Percentiles rank a stretch among this genome's conserved stretches.
These are phyloP conservation scores for Ochropleura leucogaster DNA, from an alignment of 2,888 invertebrate genomes.

Conservation along the genomic window DNA sequence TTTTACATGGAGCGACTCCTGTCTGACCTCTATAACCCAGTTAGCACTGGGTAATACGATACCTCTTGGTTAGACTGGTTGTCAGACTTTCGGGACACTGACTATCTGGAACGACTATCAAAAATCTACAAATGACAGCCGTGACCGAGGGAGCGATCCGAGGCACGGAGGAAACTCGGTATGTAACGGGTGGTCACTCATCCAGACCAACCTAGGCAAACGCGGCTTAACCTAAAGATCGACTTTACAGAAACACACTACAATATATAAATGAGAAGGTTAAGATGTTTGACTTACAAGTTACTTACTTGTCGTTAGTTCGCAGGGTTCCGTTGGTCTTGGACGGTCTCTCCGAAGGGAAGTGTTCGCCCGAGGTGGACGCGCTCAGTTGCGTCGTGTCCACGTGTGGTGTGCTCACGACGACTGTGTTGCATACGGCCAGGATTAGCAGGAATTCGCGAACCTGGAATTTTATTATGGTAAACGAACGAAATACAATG, in stretches of 20 bases:
- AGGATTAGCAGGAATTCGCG: conserved; percentile 97
- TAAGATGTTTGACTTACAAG: conserved; percentile 47
- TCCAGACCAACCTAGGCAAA: too few relatives aligned
- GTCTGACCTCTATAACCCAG: too few relatives aligned
- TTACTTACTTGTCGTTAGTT: conserved; percentile 85
- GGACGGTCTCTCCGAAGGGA: conserved; percentile 81
- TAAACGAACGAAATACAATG: neutral
- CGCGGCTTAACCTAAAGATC: too few relatives aligned
- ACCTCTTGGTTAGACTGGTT: too few relatives aligned
- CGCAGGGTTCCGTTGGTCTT: conserved; percentile 82
- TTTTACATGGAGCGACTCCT: too few relatives aligned
- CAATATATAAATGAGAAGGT: conserved; percentile 18
- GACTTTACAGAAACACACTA: conserved; percentile 14
- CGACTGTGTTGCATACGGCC: conserved; percentile 99
- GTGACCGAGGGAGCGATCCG: too few relatives aligned
- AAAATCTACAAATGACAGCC: too few relatives aligned
- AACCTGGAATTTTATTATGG: conserved; percentile 85
- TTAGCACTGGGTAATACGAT: too few relatives aligned
- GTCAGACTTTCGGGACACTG: too few relatives aligned
- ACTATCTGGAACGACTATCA: too few relatives aligned
- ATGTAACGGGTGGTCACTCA: too few relatives aligned
- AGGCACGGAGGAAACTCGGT: too few relatives aligned
- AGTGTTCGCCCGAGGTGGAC: conserved; percentile 82
- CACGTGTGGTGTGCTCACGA: conserved; percentile 96
- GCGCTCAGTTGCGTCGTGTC: conserved; percentile 93